A percentile compares a stretch with the other conserved stretches of the same genome.
phyloP scores from a whole-genome alignment of 1,140 invertebrate species.

The Panagrolaimus sp. region DNA sequence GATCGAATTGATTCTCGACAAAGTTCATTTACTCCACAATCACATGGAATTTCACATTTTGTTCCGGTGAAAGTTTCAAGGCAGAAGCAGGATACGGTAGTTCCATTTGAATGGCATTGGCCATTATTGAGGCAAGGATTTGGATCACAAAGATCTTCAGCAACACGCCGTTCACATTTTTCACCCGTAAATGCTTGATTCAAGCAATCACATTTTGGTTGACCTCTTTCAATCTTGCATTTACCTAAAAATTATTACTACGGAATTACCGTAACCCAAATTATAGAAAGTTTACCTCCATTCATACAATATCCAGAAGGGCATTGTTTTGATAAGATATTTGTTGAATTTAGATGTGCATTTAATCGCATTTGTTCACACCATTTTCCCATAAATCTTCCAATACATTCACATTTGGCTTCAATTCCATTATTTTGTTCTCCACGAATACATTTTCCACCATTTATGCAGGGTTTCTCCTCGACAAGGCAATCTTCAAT shows the following conservation, averaged over 20 bases:
- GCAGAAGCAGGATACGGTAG: constrained; percentile 5
- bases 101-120: background rate
- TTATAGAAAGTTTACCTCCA: background rate
- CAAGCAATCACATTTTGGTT: background rate
- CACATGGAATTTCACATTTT: constrained; percentile 8
- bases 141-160: constrained; percentile 8
- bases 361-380: constrained; percentile 18
- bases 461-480: constrained; percentile 19
- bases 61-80: background rate
- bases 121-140: constrained; percentile 18
- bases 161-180: background rate
- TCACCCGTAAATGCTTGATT: background rate
- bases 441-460: constrained; percentile 19
- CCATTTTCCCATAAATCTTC: constrained; percentile 21
- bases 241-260: background rate
- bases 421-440: background rate
- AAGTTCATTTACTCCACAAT: constrained; percentile 5
- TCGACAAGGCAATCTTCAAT: constrained; percentile 18
- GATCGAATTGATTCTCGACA: background rate
- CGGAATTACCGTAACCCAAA: background rate
- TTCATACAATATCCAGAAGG: background rate
- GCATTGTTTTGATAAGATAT: background rate
- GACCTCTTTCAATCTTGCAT: constrained; percentile 2
- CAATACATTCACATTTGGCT: constrained; percentile 11
- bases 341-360: background rate